These are phyloP conservation scores for Theonella swinhoei DNA, from an alignment of 37 sponge, comb jelly and placozoan species.

Conservation along the genomic window DNA sequence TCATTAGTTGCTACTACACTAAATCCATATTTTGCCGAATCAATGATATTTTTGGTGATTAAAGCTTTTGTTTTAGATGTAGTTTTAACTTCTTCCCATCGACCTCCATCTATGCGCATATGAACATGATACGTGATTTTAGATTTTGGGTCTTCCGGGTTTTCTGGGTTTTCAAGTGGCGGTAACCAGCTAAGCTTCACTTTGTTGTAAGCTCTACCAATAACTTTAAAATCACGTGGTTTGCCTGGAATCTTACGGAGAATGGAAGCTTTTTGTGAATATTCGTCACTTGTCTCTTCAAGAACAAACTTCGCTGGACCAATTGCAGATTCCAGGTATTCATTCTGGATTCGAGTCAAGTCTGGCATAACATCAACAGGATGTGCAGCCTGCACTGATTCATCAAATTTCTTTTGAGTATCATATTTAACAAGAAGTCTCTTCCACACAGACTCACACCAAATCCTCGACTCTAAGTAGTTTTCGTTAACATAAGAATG, in stretches of 20 bases:
- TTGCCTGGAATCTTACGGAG: not conserved
- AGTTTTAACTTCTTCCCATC: too few species aligned
- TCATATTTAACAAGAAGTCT: not conserved
- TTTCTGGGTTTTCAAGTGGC: not conserved
- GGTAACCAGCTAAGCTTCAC: not conserved
- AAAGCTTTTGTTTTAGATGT: too few species aligned
- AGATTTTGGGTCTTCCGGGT: too few species aligned
- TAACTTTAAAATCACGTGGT: not conserved
- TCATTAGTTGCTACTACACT: too few species aligned
- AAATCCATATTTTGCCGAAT: too few species aligned
- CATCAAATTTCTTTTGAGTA: too few species aligned
- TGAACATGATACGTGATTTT: not conserved
- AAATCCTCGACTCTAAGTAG: not conserved
- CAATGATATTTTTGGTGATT: too few species aligned
- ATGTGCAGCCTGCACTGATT: not conserved
- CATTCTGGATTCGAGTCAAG: not conserved
- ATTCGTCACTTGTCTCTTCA: not conserved
- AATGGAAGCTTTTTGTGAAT: not conserved
- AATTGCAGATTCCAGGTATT: not conserved
- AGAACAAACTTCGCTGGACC: constrained; percentile 37
- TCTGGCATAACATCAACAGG: not conserved
- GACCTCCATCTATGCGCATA: not conserved
- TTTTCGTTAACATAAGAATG: not conserved
- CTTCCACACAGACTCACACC: not conserved
- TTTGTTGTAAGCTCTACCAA: too few species aligned